These are phyloP conservation scores for Neofelis nebulosa DNA, from an alignment of 2,113 vertebrate species.

Conservation along the genomic window DNA sequence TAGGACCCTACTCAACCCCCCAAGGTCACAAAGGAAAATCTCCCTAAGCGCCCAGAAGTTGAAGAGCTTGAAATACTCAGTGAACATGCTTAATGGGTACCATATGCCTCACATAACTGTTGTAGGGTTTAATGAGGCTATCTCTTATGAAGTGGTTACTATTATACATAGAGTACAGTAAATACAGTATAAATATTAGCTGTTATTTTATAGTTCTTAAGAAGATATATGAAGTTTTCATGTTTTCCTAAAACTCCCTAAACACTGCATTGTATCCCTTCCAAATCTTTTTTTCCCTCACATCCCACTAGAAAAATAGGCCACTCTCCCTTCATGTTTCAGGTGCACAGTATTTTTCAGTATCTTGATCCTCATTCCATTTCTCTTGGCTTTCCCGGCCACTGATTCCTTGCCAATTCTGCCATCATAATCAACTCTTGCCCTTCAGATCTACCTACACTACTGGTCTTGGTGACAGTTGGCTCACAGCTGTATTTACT, in stretches of 20 bases:
- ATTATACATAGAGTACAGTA: neutral
- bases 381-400: neutral
- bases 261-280: neutral
- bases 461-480: neutral
- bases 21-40: neutral
- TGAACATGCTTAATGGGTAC: neutral
- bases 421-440: neutral
- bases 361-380: neutral
- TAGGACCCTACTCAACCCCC: neutral
- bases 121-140: neutral
- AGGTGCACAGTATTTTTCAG: neutral
- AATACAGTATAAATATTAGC: neutral
- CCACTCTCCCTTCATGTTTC: neutral
- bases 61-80: neutral
- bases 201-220: neutral
- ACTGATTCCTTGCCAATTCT: neutral
- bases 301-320: neutral
- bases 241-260: neutral
- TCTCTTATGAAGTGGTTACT: neutral
- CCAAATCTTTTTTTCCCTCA: neutral
- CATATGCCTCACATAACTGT: neutral
- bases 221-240: neutral
- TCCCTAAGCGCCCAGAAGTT: neutral
- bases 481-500: neutral
- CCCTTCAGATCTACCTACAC: neutral